Conservation (phyloP, 2,888 invertebrate species). For the Clostera curtula region DNA sequence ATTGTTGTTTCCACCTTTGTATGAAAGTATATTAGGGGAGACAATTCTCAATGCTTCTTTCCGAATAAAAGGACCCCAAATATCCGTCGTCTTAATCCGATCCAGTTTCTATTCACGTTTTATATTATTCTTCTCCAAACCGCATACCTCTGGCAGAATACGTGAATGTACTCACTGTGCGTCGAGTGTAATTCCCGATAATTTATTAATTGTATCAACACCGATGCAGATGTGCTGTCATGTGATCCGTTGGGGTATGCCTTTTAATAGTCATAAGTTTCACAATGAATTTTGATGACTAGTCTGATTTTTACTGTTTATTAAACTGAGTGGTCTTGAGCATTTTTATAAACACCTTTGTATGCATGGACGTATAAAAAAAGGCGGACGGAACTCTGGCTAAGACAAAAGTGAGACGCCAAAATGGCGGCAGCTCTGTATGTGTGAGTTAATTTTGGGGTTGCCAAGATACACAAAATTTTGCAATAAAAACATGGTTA, state of each 20-base stretch:
- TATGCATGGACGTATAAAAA: too few species aligned
- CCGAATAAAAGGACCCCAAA: constrained; percentile 33
- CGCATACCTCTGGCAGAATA: constrained; percentile 38
- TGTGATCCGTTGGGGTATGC: constrained; percentile 27
- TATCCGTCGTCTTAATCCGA: constrained; percentile 47
- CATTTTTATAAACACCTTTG: too few species aligned
- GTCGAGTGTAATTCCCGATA: constrained; percentile 37
- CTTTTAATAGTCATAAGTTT: constrained; percentile 23
- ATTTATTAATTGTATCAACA: constrained; percentile 45
- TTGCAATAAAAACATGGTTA: too few species aligned
- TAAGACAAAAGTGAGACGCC: too few species aligned
- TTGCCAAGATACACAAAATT: too few species aligned
- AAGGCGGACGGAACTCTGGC: too few species aligned
- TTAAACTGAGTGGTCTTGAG: not conserved
- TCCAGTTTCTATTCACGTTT: constrained; percentile 45
- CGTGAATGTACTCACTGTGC: constrained; percentile 28
- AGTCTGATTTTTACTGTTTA: not conserved
- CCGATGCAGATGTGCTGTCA: constrained; percentile 46
- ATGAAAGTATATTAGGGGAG: constrained; percentile 12
- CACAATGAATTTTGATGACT: constrained; percentile 19
- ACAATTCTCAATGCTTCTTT: constrained; percentile 21
- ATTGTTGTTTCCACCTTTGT: constrained; percentile 16
- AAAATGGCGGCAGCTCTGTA: too few species aligned
- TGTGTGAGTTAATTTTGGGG: too few species aligned
- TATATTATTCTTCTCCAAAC: constrained; percentile 51